Evolutionary conservation across 2,888 invertebrate genomes (phyloP), one percentile per base, ranked within the genome.

Genomic region (Ophion ellenae): DNA sequence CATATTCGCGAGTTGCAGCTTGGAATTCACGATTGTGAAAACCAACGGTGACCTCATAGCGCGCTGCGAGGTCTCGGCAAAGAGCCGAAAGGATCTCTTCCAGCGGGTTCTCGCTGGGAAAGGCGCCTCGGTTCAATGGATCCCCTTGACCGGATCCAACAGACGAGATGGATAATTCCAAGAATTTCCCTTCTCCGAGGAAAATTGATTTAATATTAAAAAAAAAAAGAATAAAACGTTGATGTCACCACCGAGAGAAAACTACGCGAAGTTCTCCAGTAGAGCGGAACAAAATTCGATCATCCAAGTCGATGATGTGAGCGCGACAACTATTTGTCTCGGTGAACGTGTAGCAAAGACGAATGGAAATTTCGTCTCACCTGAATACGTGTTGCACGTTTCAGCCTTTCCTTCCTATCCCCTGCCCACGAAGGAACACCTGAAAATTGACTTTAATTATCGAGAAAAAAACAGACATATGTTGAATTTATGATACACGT

Each of bases 11-110:
- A 95, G 94, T 86, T 95, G 95, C 79, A 92, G 94, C 32, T 91
- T 96, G 14, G 96, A 96, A 90, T 95, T 96, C 88, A 94, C 94
- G 5, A 95, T 96, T 1, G 94, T 95, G 70, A 96, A 96, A 90
- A 96, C 96, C 89, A 96, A 95, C 87, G 96, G 95, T 89, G 96
- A 96, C 91, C 92, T 95, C 61, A 93, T 96, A 14, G 95, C 95
- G 0, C 92, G 95, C 53, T 95, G 95, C 75, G 90, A 95, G 14
- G 94, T 96, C 2, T 93, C 92, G 0, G 84, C 82, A 5, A 89
- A 90, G n/a, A 89, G 89, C 71, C 93, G 96, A 86, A 94, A 94
- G 87, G 94, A 95, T 78, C 95, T 96, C 85, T 96, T 95, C 88
- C 94, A 95, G 64, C 95, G 96, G 89, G 95, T 96, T 91, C 93